Conservation (phyloP, 2,888 invertebrate genomes). For the Busseola fusca region DNA sequence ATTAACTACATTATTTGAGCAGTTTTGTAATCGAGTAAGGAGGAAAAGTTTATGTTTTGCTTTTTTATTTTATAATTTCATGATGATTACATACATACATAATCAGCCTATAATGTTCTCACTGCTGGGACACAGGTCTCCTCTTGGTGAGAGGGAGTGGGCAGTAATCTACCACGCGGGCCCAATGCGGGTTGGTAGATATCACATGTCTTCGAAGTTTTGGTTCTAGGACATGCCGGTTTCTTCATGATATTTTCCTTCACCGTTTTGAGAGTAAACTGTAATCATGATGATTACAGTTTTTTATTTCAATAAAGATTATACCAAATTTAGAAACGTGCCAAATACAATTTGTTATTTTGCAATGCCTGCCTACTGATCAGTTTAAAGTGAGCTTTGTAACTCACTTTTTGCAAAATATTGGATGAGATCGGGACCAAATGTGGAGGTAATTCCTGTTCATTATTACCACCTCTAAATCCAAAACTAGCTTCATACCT, state of each 20-base stretch:
- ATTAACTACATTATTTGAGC: not conserved
- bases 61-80: not conserved
- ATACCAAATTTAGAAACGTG: not conserved
- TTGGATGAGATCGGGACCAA: not conserved
- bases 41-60: not conserved
- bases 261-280: no score
- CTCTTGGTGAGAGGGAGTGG: no score
- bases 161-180: no score
- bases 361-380: not conserved
- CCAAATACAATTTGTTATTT: not conserved
- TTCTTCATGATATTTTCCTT: no score
- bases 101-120: no score
- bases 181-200: no score
- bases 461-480: slow-evolving; percentile 13
- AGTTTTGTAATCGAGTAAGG: not conserved
- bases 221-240: no score
- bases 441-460: not conserved
- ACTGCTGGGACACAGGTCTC: no score
- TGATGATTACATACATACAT: no score
- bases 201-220: no score
- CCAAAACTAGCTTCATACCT: slow-evolving; percentile 55
- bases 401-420: not conserved
- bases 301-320: not conserved
- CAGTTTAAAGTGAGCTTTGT: not conserved
- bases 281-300: no score